Conservation (phyloP, 2,888 invertebrate species). For the Lumbricus terrestris region DNA sequence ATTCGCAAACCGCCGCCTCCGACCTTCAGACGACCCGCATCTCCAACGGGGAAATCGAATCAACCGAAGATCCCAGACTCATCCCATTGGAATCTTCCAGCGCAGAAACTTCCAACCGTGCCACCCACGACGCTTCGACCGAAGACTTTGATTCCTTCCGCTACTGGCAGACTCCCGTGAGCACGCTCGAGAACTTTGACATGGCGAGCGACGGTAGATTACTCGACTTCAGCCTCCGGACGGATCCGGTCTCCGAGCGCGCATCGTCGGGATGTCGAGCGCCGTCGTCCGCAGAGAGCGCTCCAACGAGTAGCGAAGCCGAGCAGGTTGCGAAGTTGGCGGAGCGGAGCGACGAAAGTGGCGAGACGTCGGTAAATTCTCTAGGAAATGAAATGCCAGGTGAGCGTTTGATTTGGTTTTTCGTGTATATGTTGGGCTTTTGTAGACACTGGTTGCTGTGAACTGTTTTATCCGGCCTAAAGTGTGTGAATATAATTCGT, state of each 20-base stretch:
- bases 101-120: too few relatives aligned
- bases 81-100: not conserved
- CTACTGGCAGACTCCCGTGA: constrained; percentile 12
- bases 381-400: not conserved
- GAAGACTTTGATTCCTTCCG: not conserved
- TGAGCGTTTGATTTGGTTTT: not conserved
- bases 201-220: not conserved
- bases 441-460: not conserved
- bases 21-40: not conserved
- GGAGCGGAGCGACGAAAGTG: not conserved
- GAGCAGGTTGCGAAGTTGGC: not conserved
- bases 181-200: not conserved
- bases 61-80: not conserved
- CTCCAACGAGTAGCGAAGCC: not conserved
- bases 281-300: not conserved
- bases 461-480: too few relatives aligned
- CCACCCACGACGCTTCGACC: too few relatives aligned
- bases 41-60: not conserved
- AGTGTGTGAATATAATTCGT: too few relatives aligned
- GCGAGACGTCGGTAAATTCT: not conserved
- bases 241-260: not conserved
- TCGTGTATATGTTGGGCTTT: not conserved
- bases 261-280: not conserved
- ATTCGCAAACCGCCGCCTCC: not conserved
- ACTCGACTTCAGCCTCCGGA: not conserved